Base-by-base conservation (phyloP, 2,113 vertebrate species). In the Odontesthes bonariensis region DNA sequence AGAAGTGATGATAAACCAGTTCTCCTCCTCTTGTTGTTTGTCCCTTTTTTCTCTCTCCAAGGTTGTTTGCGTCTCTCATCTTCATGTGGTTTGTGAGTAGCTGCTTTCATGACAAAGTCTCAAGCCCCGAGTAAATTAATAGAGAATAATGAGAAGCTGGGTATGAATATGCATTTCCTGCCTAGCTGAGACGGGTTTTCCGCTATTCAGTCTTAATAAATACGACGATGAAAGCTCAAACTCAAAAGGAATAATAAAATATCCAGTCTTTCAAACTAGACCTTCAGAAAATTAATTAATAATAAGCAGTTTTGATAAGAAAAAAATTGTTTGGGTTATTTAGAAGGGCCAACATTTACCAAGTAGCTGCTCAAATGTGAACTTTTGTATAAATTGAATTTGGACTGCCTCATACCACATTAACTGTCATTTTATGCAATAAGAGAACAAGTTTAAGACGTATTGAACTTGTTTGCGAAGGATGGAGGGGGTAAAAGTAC, bases 1-100 rank as follows among this genome's bases (percentile, higher is more conserved):
- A 52, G 76, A 87, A 86, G 80, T 16, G 77, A 62, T 70, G 79
- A 77, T 81, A 86, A 86, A 83, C 72, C 77, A 61, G 31, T 77
- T 85, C 77, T 73, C 84, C 76, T 77, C 74, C 81, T 51, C 64
- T 51, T 69, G 67, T 62, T 80, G 58, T 82, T 52, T 55, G 54
- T 44, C 77, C 33, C 44, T 16, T 20, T n/a, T 47, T 55, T 32
- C 52, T 22, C 20, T 46, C 38, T 23, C 54, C 77, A 77, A 84
- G 85, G 79, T 85, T 86, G 82, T 85, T 86, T 86, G 60, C 71
- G 69, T 40, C 6, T 67, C 54, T 82, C 52, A 79, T 35, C 42
- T 55, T 59, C 44, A 27, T 66, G 42, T 62, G 12, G 71, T 76
- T 63, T 74, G 57, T 40, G 47, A 75, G 81, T 58, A 35, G 69